Conservation (phyloP, 2,113 vertebrate species). For the Tricholaema leucomelas region DNA sequence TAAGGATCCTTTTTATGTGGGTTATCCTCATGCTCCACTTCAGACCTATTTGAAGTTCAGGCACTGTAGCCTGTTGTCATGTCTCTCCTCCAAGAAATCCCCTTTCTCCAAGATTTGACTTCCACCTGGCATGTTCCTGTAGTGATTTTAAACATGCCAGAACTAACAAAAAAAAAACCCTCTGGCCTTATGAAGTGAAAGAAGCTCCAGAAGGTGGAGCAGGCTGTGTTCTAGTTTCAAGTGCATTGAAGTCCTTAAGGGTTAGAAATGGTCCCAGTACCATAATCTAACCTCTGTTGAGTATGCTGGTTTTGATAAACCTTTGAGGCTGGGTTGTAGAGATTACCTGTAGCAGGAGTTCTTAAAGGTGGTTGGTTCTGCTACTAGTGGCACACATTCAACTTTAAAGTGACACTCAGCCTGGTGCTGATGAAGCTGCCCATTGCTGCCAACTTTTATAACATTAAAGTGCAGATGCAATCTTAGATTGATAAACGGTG, state of each 20-base stretch:
- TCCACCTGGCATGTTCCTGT: neutral
- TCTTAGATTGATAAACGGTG: neutral
- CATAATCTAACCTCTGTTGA: neutral
- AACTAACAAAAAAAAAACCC: neutral
- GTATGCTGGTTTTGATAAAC: neutral
- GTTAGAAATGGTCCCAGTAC: neutral
- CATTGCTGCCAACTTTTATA: neutral
- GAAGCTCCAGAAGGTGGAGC: neutral
- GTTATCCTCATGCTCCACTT: neutral
- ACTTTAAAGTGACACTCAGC: rapidly evolving
- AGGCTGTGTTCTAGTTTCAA: neutral
- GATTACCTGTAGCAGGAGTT: neutral
- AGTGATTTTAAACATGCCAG: neutral
- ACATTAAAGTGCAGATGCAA: neutral
- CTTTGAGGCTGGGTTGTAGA: neutral
- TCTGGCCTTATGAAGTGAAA: neutral
- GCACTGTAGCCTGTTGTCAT: neutral
- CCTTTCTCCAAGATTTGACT: neutral
- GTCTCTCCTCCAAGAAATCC: neutral
- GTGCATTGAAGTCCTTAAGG: neutral
- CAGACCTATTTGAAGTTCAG: neutral
- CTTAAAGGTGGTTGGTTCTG: neutral
- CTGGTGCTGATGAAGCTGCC: neutral
- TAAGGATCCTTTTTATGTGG: neutral
- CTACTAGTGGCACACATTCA: neutral